Conservation (phyloP, 2,113 vertebrate species). For the Bucco capensis region DNA sequence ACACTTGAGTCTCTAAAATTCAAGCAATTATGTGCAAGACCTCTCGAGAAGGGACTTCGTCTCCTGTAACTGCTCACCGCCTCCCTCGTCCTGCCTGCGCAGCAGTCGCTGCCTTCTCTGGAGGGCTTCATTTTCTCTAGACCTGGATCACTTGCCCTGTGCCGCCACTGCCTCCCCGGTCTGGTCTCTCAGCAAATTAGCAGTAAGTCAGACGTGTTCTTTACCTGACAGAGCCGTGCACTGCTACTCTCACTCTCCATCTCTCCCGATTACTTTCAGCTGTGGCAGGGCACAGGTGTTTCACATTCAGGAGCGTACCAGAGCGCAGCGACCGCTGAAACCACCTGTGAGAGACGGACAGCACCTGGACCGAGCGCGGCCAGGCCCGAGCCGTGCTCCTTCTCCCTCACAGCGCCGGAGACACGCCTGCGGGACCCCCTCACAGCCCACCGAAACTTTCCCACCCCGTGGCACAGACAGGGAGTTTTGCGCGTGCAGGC, state of each 20-base stretch:
- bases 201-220: rapidly evolving
- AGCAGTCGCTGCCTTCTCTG: rapidly evolving
- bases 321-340: background rate
- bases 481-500: too few relatives aligned
- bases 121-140: too few relatives aligned
- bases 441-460: background rate
- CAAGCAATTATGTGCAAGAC: background rate
- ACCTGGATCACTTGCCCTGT: rapidly evolving
- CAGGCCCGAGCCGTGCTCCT: background rate
- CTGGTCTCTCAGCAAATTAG: rapidly evolving
- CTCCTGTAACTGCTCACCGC: background rate
- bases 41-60: background rate
- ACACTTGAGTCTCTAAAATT: background rate
- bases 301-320: rapidly evolving
- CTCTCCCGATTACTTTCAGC: background rate
- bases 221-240: rapidly evolving
- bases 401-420: background rate
- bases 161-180: background rate
- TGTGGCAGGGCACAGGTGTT: background rate
- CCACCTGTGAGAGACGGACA: rapidly evolving
- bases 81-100: rapidly evolving
- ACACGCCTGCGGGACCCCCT: background rate
- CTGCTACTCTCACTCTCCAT: background rate
- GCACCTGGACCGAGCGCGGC: too few relatives aligned
- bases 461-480: rapidly evolving